These are phyloP conservation scores for Ladona fulva DNA, from an alignment of 1,140 invertebrate species.

Conservation along the genomic window DNA sequence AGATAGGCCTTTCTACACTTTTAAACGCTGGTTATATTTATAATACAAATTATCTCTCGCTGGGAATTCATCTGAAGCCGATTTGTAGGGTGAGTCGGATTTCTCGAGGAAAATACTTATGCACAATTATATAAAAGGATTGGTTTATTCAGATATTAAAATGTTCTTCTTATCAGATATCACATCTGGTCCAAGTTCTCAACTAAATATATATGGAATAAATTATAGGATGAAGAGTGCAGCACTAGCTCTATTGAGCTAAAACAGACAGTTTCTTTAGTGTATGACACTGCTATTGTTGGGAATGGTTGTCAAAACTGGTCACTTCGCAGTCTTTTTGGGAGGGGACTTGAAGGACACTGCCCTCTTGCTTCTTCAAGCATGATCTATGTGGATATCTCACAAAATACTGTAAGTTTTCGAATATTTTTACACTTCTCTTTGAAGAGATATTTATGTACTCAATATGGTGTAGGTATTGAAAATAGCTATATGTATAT, in stretches of 20 bases:
- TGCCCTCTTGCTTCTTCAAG: constrained; percentile 72
- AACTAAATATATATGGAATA: no score
- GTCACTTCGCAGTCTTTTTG: constrained; percentile 79
- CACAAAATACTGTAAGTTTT: constrained; percentile 22
- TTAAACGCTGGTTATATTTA: constrained; percentile 87
- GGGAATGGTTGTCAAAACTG: constrained; percentile 55
- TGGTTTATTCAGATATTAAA: background rate
- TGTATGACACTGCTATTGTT: constrained; percentile 68
- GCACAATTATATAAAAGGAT: background rate
- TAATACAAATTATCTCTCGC: constrained; percentile 87
- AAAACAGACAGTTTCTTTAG: constrained; percentile 71
- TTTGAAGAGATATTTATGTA: background rate
- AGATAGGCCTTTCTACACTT: constrained; percentile 72
- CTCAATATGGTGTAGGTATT: background rate
- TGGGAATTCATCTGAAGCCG: constrained; percentile 74
- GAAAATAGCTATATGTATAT: no score
- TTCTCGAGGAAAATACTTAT: background rate
- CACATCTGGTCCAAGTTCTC: no score
- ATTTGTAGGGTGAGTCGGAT: constrained; percentile 52
- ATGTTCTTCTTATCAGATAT: no score
- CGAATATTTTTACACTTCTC: no score
- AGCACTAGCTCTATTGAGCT: constrained; percentile 59
- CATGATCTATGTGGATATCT: constrained; percentile 67
- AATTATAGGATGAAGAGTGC: constrained; percentile 46
- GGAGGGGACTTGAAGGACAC: constrained; percentile 61